A percentile compares a stretch with the other conserved stretches of the same genome.
phyloP scores from a whole-genome alignment of 2,113 vertebrate species.

The Hydropotes inermis region DNA sequence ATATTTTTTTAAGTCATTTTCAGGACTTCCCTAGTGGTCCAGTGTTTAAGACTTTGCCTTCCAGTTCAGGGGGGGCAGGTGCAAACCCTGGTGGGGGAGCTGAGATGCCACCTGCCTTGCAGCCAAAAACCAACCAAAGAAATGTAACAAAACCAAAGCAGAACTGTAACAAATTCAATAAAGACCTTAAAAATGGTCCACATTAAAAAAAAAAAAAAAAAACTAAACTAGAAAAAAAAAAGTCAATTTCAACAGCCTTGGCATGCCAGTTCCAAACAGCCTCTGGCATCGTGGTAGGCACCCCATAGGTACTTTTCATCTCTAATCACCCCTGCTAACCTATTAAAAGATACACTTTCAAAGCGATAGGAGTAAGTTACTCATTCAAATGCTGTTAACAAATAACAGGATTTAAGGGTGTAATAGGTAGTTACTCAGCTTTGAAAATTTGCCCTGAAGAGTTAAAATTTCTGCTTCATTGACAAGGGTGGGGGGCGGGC shows the following conservation, averaged over 20 bases:
- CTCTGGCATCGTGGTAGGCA: not conserved
- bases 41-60: not conserved
- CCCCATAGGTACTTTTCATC: not conserved
- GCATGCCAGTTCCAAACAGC: not conserved
- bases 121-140: not conserved
- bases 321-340: not conserved
- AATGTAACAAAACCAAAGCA: not conserved
- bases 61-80: not conserved
- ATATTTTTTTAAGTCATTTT: not conserved
- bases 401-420: constrained; percentile 63
- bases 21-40: not conserved
- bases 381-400: constrained; percentile 69
- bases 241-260: not conserved
- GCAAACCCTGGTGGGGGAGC: not conserved
- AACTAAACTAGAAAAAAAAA: not conserved
- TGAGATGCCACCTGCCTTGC: not conserved
- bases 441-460: constrained; percentile 67
- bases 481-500: not conserved
- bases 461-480: constrained; percentile 69
- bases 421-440: constrained; percentile 60
- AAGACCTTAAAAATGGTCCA: not conserved
- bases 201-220: not conserved
- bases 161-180: not conserved
- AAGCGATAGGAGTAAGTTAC: constrained; percentile 58
- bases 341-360: constrained; percentile 49